phyloP scores from a whole-genome alignment of 35 echinoderm and acorn worm species.

The Lytechinus variegatus region DNA sequence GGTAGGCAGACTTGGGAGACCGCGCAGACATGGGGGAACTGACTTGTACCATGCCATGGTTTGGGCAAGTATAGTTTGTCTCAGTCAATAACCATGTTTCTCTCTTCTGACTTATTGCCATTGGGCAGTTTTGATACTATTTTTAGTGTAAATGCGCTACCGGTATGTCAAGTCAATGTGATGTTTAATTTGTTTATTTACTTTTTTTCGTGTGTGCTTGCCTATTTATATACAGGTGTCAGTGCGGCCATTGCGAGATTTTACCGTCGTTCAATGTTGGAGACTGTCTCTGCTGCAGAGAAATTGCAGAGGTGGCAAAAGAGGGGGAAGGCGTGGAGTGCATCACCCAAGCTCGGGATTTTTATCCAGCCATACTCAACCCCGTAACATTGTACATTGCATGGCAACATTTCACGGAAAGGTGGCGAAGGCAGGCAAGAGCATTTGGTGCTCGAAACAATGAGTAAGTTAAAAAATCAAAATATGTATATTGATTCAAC shows the following conservation, averaged over 20 bases:
- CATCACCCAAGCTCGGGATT: slow-evolving; percentile 24
- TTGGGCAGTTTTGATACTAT: too few species aligned
- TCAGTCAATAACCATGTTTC: too few species aligned
- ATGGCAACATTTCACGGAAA: slow-evolving; percentile 13
- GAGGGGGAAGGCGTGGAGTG: background rate
- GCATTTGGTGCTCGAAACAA: background rate
- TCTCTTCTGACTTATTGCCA: too few species aligned
- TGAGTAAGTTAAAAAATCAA: background rate
- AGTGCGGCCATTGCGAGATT: background rate
- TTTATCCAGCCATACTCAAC: background rate
- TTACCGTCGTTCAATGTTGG: background rate
- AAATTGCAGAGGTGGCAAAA: background rate
- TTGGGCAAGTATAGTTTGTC: too few species aligned
- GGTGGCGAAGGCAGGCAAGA: slow-evolving; percentile 21
- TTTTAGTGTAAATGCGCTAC: too few species aligned
- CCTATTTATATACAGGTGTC: slow-evolving; percentile 4
- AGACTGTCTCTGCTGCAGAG: slow-evolving; percentile 17
- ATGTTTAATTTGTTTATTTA: too few species aligned
- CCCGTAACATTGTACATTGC: background rate
- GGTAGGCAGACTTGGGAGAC: too few species aligned
- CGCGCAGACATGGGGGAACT: too few species aligned
- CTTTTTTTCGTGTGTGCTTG: too few species aligned
- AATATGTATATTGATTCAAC: too few species aligned
- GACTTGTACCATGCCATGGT: too few species aligned
- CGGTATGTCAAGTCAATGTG: too few species aligned